Percentiles rank a stretch among this genome's conserved stretches.
Conservation (phyloP, 2,888 invertebrate species). For the Nowickia ferox region DNA sequence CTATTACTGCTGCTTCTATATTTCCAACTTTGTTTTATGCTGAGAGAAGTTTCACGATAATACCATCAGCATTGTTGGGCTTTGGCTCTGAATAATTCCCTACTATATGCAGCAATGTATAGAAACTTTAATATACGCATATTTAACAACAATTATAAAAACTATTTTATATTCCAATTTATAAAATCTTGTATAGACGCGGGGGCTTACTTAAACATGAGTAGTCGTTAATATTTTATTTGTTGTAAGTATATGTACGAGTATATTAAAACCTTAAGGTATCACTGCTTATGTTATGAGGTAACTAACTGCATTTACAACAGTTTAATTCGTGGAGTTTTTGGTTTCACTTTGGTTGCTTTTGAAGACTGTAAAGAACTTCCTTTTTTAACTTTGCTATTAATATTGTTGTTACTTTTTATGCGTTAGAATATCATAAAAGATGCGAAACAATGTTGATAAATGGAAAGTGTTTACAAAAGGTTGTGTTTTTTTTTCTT, state of each 20-base stretch:
- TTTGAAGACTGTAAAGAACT: conserved; percentile 10
- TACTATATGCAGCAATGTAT: conserved; percentile 14
- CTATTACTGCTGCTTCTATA: not conserved
- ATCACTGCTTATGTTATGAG: conserved; percentile 6
- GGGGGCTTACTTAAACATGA: not conserved
- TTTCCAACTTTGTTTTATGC: too few relatives aligned
- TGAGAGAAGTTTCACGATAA: too few relatives aligned
- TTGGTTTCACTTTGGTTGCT: not conserved
- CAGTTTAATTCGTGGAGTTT: not conserved
- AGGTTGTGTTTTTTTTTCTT: conserved; percentile 1
- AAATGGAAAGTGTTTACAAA: not conserved
- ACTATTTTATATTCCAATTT: conserved; percentile 4
- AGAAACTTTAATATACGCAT: not conserved
- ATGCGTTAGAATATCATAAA: conserved; percentile 30
- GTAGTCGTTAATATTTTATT: not conserved
- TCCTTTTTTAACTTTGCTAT: conserved; percentile 21
- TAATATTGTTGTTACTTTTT: conserved; percentile 38
- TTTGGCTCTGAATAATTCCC: not conserved
- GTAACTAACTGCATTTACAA: not conserved
- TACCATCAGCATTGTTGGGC: not conserved
- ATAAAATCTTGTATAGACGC: not conserved
- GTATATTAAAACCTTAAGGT: conserved; percentile 33
- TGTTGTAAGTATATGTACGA: not conserved
- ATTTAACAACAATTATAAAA: conserved; percentile 25
- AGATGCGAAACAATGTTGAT: not conserved